A percentile compares a stretch with the other conserved stretches of the same genome.
phyloP scores from a whole-genome alignment of 2,888 invertebrate genomes.

The Cyclophora albipunctata region DNA sequence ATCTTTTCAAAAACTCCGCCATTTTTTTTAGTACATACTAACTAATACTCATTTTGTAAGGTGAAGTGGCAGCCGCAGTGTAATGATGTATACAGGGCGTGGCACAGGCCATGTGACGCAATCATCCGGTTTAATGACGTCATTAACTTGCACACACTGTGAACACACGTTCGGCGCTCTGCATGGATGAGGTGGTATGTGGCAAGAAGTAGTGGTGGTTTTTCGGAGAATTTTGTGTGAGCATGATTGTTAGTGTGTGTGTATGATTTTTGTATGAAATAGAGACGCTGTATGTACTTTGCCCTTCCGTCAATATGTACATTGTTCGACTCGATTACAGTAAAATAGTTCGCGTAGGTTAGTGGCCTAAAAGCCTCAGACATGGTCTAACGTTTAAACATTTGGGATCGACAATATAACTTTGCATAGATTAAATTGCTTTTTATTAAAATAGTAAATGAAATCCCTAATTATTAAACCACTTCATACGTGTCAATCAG shows the following conservation, averaged over 20 bases:
- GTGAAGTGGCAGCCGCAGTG: background rate
- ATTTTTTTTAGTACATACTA: no score
- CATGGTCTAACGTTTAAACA: no score
- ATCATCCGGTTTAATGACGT: constrained; percentile 53
- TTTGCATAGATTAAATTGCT: no score
- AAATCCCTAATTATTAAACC: no score
- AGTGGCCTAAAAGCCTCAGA: no score
- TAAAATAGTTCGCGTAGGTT: background rate
- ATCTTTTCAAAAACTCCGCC: no score
- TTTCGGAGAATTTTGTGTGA: background rate
- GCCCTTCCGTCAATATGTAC: background rate
- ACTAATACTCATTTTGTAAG: no score
- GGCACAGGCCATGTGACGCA: constrained; percentile 29
- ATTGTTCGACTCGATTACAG: background rate
- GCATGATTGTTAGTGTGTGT: background rate
- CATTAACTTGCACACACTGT: constrained; percentile 42
- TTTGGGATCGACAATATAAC: no score
- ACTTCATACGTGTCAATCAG: no score
- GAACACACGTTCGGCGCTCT: constrained; percentile 7
- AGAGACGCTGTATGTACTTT: background rate
- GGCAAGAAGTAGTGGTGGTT: background rate
- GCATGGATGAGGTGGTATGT: background rate
- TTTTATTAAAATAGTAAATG: no score
- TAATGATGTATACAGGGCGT: background rate
- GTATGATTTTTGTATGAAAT: background rate